Conservation (phyloP, 2,888 invertebrate genomes). For the Auanema sp. region DNA sequence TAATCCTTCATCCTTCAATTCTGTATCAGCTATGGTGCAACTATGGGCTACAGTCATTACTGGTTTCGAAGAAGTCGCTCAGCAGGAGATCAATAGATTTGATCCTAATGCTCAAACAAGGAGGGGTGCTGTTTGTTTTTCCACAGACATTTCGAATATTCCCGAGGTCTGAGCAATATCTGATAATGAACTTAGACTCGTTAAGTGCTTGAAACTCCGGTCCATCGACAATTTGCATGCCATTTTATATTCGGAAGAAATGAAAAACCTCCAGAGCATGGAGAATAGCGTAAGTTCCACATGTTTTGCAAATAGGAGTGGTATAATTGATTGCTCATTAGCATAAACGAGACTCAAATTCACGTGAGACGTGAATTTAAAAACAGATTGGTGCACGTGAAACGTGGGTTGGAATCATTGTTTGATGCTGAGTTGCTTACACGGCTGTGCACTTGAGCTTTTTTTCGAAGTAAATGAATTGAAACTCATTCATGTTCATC, state of each 20-base stretch:
- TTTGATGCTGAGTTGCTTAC: too few relatives aligned
- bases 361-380: too few relatives aligned
- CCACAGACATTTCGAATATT: constrained; percentile 50
- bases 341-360: too few relatives aligned
- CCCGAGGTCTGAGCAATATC: constrained; percentile 14
- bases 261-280: constrained; percentile 21
- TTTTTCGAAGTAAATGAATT: too few relatives aligned
- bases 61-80: constrained; percentile 66
- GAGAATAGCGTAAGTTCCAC: constrained; percentile 18
- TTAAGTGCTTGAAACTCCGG: constrained; percentile 23
- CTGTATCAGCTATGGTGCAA: background rate
- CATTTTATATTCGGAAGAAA: constrained; percentile 25
- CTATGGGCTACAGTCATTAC: constrained; percentile 63
- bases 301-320: too few relatives aligned
- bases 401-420: too few relatives aligned
- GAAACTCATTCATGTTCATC: too few relatives aligned
- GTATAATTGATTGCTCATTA: too few relatives aligned
- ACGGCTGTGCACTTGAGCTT: too few relatives aligned
- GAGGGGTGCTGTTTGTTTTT: constrained; percentile 61
- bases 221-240: constrained; percentile 37
- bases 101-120: constrained; percentile 40
- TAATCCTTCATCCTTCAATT: too few relatives aligned
- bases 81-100: constrained; percentile 64
- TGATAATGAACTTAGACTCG: background rate
- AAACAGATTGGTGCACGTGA: too few relatives aligned